A percentile compares a stretch with the other conserved stretches of the same genome.
Conservation (phyloP, 2,797 vertebrate genomes). For the Falco concolor region DNA sequence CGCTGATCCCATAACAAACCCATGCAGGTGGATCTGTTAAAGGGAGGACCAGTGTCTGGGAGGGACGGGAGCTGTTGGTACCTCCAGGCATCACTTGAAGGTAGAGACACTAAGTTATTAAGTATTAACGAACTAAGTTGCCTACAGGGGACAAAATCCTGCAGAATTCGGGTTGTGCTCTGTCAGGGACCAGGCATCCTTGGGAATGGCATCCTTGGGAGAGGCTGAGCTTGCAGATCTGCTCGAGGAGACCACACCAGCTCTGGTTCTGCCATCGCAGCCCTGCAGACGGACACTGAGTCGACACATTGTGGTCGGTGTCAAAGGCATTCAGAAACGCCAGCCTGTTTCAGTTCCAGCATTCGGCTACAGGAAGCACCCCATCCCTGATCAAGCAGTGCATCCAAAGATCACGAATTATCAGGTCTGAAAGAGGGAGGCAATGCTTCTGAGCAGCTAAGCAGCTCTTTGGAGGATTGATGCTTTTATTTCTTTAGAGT, state of each 20-base stretch:
- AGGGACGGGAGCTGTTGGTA: neutral
- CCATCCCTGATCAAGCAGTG: neutral
- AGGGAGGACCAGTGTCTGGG: neutral
- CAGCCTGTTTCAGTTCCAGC: neutral
- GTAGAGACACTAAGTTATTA: neutral
- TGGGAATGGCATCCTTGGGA: neutral
- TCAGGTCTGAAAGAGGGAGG: neutral
- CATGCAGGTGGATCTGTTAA: neutral
- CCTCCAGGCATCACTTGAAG: neutral
- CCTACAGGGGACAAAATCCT: neutral
- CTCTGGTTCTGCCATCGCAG: neutral
- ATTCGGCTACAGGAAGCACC: neutral
- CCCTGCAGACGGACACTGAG: neutral
- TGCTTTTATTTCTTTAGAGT: neutral
- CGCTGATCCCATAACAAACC: neutral
- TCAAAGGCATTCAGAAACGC: neutral
- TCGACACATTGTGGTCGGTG: accelerated
- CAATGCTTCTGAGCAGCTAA: neutral
- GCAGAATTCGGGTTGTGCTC: neutral
- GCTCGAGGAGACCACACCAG: neutral
- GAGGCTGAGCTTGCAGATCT: neutral
- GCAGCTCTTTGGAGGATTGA: neutral
- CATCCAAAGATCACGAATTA: neutral
- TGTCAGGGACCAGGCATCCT: neutral
- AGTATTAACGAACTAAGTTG: accelerated